Base-by-base conservation (phyloP, 2,888 invertebrate species). In the Pocota personata region DNA sequence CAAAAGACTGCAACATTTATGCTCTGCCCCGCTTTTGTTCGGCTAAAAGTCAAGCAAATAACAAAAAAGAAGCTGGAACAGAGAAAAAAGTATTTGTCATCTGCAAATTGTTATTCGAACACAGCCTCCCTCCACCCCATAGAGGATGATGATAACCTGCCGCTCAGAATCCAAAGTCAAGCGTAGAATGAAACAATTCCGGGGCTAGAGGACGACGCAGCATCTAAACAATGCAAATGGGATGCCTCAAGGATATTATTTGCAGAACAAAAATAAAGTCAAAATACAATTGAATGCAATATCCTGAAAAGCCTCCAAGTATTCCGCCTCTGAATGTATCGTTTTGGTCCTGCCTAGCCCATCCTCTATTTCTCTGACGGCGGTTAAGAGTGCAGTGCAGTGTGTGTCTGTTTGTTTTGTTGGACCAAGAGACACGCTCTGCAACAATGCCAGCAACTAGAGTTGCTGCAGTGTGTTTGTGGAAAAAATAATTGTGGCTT, bases 251-350 rank as follows among this genome's bases (percentile, higher is more conserved):
- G 86, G 86, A 86, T 86, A 86, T 86, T 86, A 86, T 86, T 82
- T 82, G 82, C 86, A 86, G 71, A 82, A 73, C 82, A 77, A 86
- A 86, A 86, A 82, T 77, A 77, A 67, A 86, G 80, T 82, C 86
- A 73, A 86, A 86, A 86, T 82, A 86, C 86, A 86, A 86, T 86
- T 86, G 86, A 86, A 86, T 86, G 86, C 86, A 86, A 86, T 86
- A 86, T 86, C 86, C 86, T 86, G 86, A 86, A 86, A 86, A 72
- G 86, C 86, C 86, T 82, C 64, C 82, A 82, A 82, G 82, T 86
- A 86, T 86, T 82, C 82, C 60, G 43, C 40, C 50, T 62, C 19
- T 60, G 71, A 50, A 50, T 82, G 76, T 78, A 66, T 73, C 78
- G 67, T 67, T 14, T 27, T 27, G 46, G 52, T 48, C 24, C 57